Evolutionary conservation across 1,140 invertebrate genomes (phyloP).

Genomic region (Drosophila parabipectinata): DNA sequence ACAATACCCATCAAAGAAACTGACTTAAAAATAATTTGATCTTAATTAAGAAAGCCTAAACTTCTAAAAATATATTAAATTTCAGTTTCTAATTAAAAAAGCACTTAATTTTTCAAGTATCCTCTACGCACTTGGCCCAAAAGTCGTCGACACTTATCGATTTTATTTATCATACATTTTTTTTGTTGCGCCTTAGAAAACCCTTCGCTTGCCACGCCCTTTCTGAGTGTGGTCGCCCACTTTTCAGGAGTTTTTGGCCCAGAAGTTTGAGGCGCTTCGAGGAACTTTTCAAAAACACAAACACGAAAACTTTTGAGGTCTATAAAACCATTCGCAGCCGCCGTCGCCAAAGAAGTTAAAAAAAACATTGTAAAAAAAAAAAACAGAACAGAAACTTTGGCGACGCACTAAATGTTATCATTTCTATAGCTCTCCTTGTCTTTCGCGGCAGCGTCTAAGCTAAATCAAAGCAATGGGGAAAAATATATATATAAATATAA

Average conservation of each 20-base stretch:
- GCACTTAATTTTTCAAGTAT: background rate
- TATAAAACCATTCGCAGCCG: constrained; percentile 49
- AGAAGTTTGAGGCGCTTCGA: constrained; percentile 29
- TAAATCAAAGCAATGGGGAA: constrained; percentile 25
- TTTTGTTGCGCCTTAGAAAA: background rate
- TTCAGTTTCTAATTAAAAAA: background rate
- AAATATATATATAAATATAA: background rate
- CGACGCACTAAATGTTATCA: constrained; percentile 80
- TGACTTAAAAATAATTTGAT: background rate
- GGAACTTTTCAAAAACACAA: constrained; percentile 74
- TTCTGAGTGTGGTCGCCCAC: background rate
- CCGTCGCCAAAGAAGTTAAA: constrained; percentile 38
- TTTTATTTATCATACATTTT: background rate
- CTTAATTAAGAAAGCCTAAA: background rate
- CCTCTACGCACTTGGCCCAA: constrained; percentile 12
- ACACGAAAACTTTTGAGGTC: constrained; percentile 71
- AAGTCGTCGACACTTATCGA: constrained; percentile 33
- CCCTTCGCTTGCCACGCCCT: background rate
- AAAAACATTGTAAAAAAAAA: constrained; percentile 44
- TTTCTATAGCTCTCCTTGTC: constrained; percentile 58
- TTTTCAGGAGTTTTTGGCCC: constrained; percentile 13
- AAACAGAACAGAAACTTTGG: constrained; percentile 60
- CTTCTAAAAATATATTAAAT: background rate
- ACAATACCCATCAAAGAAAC: no score
- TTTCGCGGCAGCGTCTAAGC: constrained; percentile 55